Evolutionary conservation across 2,797 vertebrate species (phyloP).

Genomic region (Anguilla anguilla): DNA sequence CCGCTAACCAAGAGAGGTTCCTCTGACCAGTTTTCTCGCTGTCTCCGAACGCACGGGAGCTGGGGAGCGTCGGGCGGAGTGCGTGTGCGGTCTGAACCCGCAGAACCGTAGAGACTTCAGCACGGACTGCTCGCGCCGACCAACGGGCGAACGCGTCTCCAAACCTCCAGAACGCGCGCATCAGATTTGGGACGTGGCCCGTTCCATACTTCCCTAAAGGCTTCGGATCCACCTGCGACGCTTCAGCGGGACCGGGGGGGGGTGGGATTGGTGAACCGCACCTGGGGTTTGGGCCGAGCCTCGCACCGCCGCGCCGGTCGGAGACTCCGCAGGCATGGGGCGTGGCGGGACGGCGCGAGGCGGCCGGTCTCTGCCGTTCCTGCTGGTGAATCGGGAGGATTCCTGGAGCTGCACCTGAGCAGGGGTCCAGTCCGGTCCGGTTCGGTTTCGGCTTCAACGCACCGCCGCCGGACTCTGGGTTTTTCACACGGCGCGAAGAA

Average conservation of each 20-base stretch:
- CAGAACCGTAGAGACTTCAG: neutral
- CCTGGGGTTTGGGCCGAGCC: neutral
- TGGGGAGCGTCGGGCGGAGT: neutral
- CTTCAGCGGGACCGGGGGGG: neutral
- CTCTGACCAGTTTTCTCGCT: neutral
- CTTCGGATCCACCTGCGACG: neutral
- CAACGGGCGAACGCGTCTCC: neutral
- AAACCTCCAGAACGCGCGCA: neutral
- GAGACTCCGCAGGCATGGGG: neutral
- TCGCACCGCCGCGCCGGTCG: neutral
- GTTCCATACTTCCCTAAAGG: neutral
- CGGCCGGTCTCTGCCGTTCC: neutral
- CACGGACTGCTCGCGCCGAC: neutral
- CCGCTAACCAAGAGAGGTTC: conserved; percentile 35
- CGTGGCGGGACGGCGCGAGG: neutral
- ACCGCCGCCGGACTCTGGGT: neutral
- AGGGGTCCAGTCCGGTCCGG: neutral
- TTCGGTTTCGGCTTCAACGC: neutral
- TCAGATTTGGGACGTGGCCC: neutral
- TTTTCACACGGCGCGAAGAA: neutral
- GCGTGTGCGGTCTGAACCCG: neutral
- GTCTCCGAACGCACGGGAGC: neutral
- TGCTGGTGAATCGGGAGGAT: neutral
- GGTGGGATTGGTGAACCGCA: too few species aligned
- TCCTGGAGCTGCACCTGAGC: conserved; percentile 11